These are phyloP conservation scores for Salmo trutta DNA, from an alignment of 2,797 vertebrate species.

Conservation along the genomic window DNA sequence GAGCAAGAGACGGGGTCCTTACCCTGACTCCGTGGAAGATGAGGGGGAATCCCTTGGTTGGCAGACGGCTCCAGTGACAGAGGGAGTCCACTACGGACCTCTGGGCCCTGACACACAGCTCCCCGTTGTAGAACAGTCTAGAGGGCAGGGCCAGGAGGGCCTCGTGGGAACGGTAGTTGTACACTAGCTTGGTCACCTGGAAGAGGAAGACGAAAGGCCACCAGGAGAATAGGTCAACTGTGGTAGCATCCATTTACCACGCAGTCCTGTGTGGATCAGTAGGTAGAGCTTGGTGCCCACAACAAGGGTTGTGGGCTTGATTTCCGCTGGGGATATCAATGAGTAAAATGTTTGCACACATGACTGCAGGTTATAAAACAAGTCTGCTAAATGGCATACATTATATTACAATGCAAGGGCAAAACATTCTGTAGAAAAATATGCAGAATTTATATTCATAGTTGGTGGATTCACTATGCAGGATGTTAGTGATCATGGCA, in stretches of 20 bases:
- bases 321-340: too few species aligned
- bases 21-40: conserved; percentile 93
- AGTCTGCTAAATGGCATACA: too few species aligned
- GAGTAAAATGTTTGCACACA: too few species aligned
- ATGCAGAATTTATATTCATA: not conserved
- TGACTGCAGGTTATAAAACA: too few species aligned
- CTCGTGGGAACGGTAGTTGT: conserved; percentile 93
- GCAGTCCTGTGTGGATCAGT: too few species aligned
- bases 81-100: conserved; percentile 8
- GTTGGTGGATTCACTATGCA: too few species aligned
- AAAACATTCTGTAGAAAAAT: too few species aligned
- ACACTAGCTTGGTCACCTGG: conserved; percentile 92
- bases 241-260: too few species aligned
- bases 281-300: too few species aligned
- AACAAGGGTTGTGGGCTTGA: too few species aligned
- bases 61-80: conserved; percentile 64
- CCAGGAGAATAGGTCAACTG: too few species aligned
- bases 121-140: conserved; percentile 87
- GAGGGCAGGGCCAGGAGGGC: conserved; percentile 86
- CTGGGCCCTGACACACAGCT: conserved; percentile 83
- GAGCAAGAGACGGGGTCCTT: conserved; percentile 42
- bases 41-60: conserved; percentile 89
- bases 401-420: too few species aligned
- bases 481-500: not conserved
- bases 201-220: not conserved